Evolutionary conservation across 2,797 vertebrate genomes (phyloP), one percentile per base, ranked within the genome.

Genomic region (Hippopotamyrus pictus): DNA sequence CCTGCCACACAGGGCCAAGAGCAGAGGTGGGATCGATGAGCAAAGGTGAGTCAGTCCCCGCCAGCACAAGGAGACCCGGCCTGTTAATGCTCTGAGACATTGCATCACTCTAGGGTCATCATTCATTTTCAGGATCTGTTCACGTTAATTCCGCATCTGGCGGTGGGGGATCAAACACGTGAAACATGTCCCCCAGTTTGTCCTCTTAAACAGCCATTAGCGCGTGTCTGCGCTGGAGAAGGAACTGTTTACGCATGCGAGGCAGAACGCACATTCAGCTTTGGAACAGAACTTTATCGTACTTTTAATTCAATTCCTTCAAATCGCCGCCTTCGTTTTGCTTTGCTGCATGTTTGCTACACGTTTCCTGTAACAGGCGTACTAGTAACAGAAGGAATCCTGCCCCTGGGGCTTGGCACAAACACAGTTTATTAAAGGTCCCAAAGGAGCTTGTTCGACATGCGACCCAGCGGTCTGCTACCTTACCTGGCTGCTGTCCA

Each of bases 401-500:
- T 53, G 48, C 51, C 25, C 29, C 17, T 86, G 84, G 37, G 51
- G 22, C 29, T 86, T 54, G 51, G 50, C 46, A 53, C 83, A 29
- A 51, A 85, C 46, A 53, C 44, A 85, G 83, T 53, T 82, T 82
- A 82, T 17, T 48, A 85, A 85, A 53, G 83, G 83, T 51, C 83
- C 50, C 50, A 22, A 25, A 22, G 22, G 50, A 85, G 48, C 83
- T 50, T 85, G n/a, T 29, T 53, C 14, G 44, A 85, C 83, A 85
- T 14, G 46, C 19, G 9, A 50, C 48, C 22, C 82, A 50, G 46
- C n/a, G 2, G 82, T n/a, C 44, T 85, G 82, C 9, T n/a, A n/a
- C n/a, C n/a, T 48, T n/a, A 79, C 73, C 73, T 85, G 83, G 83
- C 22, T 85, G 46, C 25, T 25, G 48, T 85, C 84, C 84, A 53